Evolutionary conservation across 1,140 invertebrate genomes (phyloP).

Genomic region (Cydia strobilella): DNA sequence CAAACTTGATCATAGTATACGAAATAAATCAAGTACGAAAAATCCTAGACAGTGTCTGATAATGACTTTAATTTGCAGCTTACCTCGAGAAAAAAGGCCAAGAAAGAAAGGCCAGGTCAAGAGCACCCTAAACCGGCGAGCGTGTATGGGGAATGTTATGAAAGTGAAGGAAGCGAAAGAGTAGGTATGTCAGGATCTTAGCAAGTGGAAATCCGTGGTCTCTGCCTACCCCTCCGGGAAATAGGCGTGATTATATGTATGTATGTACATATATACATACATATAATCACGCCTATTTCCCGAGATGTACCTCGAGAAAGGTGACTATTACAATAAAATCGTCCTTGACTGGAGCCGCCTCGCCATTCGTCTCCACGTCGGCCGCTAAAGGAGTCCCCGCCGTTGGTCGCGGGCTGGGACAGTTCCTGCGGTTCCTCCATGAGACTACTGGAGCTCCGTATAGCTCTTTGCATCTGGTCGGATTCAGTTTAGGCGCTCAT

Average conservation of each 20-base stretch:
- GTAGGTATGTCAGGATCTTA: no score
- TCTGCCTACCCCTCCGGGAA: no score
- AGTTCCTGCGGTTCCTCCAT: slow-evolving; percentile 68
- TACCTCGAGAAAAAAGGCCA: slow-evolving; percentile 76
- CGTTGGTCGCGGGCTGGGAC: slow-evolving; percentile 53
- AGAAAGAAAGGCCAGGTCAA: no score
- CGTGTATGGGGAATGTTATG: no score
- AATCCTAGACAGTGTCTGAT: no score
- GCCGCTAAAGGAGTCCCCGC: slow-evolving; percentile 71
- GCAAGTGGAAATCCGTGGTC: no score
- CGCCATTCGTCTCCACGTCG: slow-evolving; percentile 68
- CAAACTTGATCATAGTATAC: not conserved
- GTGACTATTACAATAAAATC: slow-evolving; percentile 82
- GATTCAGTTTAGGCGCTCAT: slow-evolving; percentile 92
- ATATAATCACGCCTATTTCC: no score
- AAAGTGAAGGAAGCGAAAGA: no score
- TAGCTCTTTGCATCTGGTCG: slow-evolving; percentile 88
- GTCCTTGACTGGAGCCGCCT: slow-evolving; percentile 82
- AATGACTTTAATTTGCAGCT: slow-evolving; percentile 49
- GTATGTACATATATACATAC: no score
- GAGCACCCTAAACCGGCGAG: no score
- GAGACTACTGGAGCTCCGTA: slow-evolving; percentile 32
- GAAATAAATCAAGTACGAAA: no score
- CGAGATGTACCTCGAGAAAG: slow-evolving; percentile 77
- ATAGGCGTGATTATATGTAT: no score